These are phyloP conservation scores for Anoncus sp. DNA, from an alignment of 2,888 invertebrate species.

Conservation along the genomic window DNA sequence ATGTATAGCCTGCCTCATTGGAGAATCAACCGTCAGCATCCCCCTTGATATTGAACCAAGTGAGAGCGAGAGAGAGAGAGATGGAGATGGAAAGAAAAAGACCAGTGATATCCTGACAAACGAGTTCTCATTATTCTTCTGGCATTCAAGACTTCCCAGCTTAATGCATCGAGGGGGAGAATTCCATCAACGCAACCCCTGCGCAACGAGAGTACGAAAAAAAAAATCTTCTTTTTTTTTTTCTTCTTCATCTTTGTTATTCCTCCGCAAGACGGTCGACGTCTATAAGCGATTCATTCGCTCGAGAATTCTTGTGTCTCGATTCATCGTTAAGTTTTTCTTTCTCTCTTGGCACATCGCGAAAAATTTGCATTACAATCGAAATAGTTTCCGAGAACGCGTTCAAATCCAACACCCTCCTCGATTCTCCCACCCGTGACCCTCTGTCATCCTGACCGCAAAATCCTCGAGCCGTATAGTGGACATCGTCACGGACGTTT, in stretches of 20 bases:
- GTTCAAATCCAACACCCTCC: neutral
- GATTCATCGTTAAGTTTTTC: constrained; percentile 34
- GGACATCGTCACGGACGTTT: constrained; percentile 34
- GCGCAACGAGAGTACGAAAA: constrained; percentile 9
- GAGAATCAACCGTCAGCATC: constrained; percentile 47
- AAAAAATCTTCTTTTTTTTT: constrained; percentile 33
- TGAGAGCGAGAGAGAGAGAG: no score
- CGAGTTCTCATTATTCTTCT: constrained; percentile 58
- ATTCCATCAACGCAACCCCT: neutral
- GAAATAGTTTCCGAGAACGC: constrained; percentile 32
- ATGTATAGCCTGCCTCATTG: neutral
- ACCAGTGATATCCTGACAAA: constrained; percentile 25
- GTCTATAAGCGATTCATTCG: constrained; percentile 23
- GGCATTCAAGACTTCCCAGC: constrained; percentile 27
- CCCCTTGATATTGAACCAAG: constrained; percentile 34
- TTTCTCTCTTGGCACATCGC: neutral
- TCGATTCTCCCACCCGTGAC: constrained; percentile 1
- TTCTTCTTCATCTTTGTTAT: constrained; percentile 3
- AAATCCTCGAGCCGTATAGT: constrained; percentile 4
- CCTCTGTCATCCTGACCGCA: constrained; percentile 5
- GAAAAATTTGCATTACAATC: constrained; percentile 57
- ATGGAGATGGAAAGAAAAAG: no score
- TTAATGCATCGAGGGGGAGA: constrained; percentile 22
- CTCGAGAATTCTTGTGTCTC: constrained; percentile 17
- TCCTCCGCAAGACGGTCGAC: constrained; percentile 8